Base-by-base conservation (phyloP, 2,113 vertebrate species). In the Gambusia holbrooki region DNA sequence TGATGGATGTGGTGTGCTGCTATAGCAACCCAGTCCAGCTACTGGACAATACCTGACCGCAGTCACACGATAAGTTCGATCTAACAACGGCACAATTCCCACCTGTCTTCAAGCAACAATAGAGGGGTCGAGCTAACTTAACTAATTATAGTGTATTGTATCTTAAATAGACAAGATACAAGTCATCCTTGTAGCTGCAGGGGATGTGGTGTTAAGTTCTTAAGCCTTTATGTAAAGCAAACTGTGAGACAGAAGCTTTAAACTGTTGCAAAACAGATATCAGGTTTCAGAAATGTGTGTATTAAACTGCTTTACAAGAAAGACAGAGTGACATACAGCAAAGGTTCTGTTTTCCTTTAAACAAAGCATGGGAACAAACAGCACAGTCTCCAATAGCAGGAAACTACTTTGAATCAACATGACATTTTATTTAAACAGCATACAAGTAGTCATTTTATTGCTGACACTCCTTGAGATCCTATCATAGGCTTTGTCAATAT, bases 81-180 rank as follows among this genome's bases (percentile, higher is more conserved):
- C 81, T 82, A 88, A 94, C 93, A 87, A 89, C 84, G 85, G 84
- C 92, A 87, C 88, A 94, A 91, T 92, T 93, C 92, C 93, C 94
- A 93, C 93, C 95, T 95, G 95, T 92, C 93, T 90, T 79, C 80
- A 86, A 85, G 91, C 92, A 94, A 96, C 94, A 95, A 95, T 92
- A 86, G 61, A 15, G 37, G 80, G 92, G 93, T 94, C 92, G 94
- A 95, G 83, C 62, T 86, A 83, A 86, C 77, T 82, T 79, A 74
- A 91, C 83, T 90, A 92, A 95, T 95, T 94, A 94, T 93, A 91
- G 82, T 86, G 78, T 82, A 90, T 92, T 89, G 68, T 87, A 93
- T 88, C 92, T 83, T 89, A 81, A 87, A 93, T 89, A 84, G 92
- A 87, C 71, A 81, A 69, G 70, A 89, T 93, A 87, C 92, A 93